Evolutionary conservation across 2,888 invertebrate species (phyloP).

Genomic region (Perizoma affinitatum): DNA sequence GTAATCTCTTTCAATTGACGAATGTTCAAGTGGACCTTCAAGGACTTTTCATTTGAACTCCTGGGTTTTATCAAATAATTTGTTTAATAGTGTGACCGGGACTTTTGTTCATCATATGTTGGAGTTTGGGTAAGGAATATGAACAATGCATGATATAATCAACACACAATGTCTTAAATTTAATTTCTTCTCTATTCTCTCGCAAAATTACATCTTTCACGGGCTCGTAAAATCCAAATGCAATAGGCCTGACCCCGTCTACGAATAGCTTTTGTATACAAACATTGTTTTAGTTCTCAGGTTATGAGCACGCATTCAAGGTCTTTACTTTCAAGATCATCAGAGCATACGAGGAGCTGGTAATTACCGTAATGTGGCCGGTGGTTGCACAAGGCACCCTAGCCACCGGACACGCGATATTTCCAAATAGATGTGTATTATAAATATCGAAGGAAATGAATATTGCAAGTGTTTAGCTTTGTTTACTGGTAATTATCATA

Average conservation of each 20-base stretch:
- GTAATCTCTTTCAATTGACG: slow-evolving; percentile 36
- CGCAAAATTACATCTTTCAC: slow-evolving; percentile 29
- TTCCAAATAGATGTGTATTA: slow-evolving; percentile 54
- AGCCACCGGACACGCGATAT: slow-evolving; percentile 59
- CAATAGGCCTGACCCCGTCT: slow-evolving; percentile 36
- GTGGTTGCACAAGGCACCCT: slow-evolving; percentile 64
- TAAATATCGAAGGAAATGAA: slow-evolving; percentile 51
- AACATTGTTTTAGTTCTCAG: slow-evolving; percentile 72
- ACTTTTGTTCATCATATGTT: not conserved
- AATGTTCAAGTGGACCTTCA: slow-evolving; percentile 23
- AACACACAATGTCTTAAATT: slow-evolving; percentile 19
- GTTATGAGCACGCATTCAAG: slow-evolving; percentile 65
- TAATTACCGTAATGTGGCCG: slow-evolving; percentile 76
- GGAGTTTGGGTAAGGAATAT: not conserved
- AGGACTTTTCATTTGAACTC: slow-evolving; percentile 22
- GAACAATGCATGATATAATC: slow-evolving; percentile 7
- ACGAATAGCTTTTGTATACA: slow-evolving; percentile 61
- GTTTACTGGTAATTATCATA: slow-evolving; percentile 35
- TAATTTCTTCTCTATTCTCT: slow-evolving; percentile 22
- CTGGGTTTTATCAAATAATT: slow-evolving; percentile 1
- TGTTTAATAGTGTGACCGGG: slow-evolving; percentile 5
- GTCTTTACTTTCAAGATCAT: slow-evolving; percentile 84
- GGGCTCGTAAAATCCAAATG: slow-evolving; percentile 31
- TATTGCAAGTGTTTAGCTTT: slow-evolving; percentile 49
- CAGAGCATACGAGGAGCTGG: slow-evolving; percentile 63